phyloP scores from a whole-genome alignment of 2,888 invertebrate species.

The Orthosia gothica region DNA sequence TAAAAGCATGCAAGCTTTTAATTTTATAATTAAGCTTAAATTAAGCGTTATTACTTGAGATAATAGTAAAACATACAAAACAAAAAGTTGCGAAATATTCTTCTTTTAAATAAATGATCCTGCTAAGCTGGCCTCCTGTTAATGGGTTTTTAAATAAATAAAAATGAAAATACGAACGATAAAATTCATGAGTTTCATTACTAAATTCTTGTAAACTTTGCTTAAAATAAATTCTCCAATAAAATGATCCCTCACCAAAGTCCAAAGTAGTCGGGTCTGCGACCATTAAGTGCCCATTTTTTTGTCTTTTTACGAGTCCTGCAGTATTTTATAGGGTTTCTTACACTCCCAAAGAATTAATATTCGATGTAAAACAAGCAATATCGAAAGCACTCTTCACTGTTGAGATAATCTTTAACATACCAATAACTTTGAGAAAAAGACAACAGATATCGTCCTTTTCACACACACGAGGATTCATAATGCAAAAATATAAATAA shows the following conservation, averaged over 20 bases:
- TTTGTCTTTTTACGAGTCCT: slow-evolving; percentile 31
- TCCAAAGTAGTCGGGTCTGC: slow-evolving; percentile 24
- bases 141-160: slow-evolving; percentile 13
- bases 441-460: slow-evolving; percentile 52
- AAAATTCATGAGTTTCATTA: slow-evolving; percentile 10
- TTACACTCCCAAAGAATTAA: slow-evolving; percentile 68
- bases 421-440: slow-evolving; percentile 70
- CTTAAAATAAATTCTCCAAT: slow-evolving; percentile 28
- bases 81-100: too few species aligned
- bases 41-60: not conserved
- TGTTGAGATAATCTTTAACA: slow-evolving; percentile 73
- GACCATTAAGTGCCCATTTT: slow-evolving; percentile 26
- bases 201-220: slow-evolving; percentile 25
- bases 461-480: slow-evolving; percentile 33
- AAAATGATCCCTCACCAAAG: slow-evolving; percentile 33
- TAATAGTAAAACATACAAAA: not conserved
- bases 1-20: slow-evolving; percentile 31
- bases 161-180: slow-evolving; percentile 10
- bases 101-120: not conserved
- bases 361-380: slow-evolving; percentile 75
- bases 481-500: slow-evolving; percentile 73
- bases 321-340: slow-evolving; percentile 58
- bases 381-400: slow-evolving; percentile 72
- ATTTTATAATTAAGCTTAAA: slow-evolving; percentile 30
- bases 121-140: not conserved